phyloP scores from a whole-genome alignment of 2,113 vertebrate genomes.

The Mellivora capensis region DNA sequence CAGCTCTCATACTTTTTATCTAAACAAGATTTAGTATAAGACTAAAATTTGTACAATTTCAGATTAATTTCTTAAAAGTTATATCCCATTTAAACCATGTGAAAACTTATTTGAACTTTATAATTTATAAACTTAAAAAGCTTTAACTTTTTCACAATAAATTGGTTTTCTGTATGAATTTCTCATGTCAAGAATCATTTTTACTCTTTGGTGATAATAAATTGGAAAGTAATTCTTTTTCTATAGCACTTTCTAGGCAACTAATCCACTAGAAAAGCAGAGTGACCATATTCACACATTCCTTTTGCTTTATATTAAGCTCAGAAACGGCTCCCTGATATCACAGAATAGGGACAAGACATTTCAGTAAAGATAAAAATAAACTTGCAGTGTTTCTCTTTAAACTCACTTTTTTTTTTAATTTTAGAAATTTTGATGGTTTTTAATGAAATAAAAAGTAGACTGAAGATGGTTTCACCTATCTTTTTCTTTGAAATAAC shows the following conservation, averaged over 20 bases:
- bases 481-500: neutral
- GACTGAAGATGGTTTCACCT: neutral
- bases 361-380: neutral
- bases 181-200: neutral
- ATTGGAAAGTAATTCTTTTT: neutral
- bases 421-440: neutral
- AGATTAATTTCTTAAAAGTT: slow-evolving; percentile 19
- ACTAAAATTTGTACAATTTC: neutral
- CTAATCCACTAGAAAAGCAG: neutral
- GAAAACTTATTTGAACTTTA: slow-evolving; percentile 1
- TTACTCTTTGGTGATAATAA: neutral
- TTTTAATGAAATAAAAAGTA: neutral
- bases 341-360: neutral
- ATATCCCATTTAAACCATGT: neutral
- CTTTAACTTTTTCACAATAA: neutral
- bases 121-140: neutral
- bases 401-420: neutral
- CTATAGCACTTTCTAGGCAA: neutral
- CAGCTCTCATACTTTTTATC: neutral
- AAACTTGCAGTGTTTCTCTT: neutral
- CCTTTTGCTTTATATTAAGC: neutral
- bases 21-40: slow-evolving; percentile 8
- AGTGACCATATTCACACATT: neutral
- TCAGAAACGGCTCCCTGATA: neutral
- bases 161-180: neutral